phyloP scores from a whole-genome alignment of 1,140 invertebrate species.

The Drosophila tristis region DNA sequence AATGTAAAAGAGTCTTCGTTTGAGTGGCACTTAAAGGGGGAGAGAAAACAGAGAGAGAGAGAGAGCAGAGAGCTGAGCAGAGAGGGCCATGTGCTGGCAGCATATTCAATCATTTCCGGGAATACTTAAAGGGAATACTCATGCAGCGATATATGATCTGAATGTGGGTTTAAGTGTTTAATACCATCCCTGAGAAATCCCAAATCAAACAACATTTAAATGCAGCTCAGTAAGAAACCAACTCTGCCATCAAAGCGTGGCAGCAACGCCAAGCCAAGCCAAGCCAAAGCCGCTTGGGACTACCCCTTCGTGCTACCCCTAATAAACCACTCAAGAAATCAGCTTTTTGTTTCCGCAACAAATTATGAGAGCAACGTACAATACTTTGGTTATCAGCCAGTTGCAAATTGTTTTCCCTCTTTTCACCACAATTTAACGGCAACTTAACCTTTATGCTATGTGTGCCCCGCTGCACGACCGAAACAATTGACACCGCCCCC shows the following conservation, averaged over 20 bases:
- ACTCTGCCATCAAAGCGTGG: too few relatives aligned
- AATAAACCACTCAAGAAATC: background rate
- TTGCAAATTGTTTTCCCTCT: conserved; percentile 30
- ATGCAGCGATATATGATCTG: background rate
- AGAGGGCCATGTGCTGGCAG: too few relatives aligned
- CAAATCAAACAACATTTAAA: background rate
- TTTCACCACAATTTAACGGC: conserved; percentile 64
- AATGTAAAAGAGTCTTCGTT: too few relatives aligned
- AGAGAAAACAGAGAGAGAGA: too few relatives aligned
- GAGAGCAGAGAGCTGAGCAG: too few relatives aligned
- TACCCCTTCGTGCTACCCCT: too few relatives aligned
- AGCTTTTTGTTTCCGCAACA: conserved; percentile 13
- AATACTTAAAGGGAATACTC: too few relatives aligned
- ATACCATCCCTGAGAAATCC: too few relatives aligned
- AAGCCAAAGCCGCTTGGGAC: background rate
- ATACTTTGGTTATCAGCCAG: conserved; percentile 1
- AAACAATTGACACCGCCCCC: conserved; percentile 42
- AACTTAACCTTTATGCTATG: conserved; percentile 40
- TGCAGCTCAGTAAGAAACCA: background rate
- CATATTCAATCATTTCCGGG: too few relatives aligned
- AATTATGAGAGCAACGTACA: conserved; percentile 27
- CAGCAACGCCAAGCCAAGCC: too few relatives aligned
- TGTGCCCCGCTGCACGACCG: background rate
- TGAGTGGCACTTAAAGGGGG: too few relatives aligned
- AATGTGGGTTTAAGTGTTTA: too few relatives aligned